phyloP scores from a whole-genome alignment of 2,888 invertebrate genomes.

The Schrankia costaestrigalis region DNA sequence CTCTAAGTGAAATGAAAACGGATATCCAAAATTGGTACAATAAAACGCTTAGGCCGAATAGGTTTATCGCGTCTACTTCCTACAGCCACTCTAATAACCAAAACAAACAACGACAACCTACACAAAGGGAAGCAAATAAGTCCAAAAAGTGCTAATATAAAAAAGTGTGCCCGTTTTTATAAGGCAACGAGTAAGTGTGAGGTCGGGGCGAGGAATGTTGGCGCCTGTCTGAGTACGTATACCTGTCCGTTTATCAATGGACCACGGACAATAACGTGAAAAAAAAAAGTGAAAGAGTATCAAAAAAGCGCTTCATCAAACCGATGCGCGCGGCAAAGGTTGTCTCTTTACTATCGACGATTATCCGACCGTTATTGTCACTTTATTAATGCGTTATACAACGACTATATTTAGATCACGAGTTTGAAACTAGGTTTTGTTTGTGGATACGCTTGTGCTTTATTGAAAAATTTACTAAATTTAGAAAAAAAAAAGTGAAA shows the following conservation, averaged over 20 bases:
- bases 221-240: slow-evolving; percentile 81
- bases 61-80: slow-evolving; percentile 77
- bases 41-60: slow-evolving; percentile 78
- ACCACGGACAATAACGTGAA: slow-evolving; percentile 70
- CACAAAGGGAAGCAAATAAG: slow-evolving; percentile 76
- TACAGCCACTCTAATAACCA: slow-evolving; percentile 75
- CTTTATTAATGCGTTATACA: slow-evolving; percentile 24
- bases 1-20: slow-evolving; percentile 55
- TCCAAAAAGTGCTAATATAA: slow-evolving; percentile 77
- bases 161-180: slow-evolving; percentile 78
- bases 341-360: slow-evolving; percentile 50
- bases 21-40: slow-evolving; percentile 75
- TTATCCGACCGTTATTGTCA: slow-evolving; percentile 36
- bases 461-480: too few species aligned
- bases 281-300: slow-evolving; percentile 63
- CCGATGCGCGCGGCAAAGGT: slow-evolving; percentile 72
- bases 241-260: slow-evolving; percentile 81
- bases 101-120: slow-evolving; percentile 74
- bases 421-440: neutral
- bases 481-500: slow-evolving; percentile 61
- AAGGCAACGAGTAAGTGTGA: slow-evolving; percentile 76
- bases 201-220: slow-evolving; percentile 80
- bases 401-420: slow-evolving; percentile 26
- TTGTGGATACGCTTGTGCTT: neutral
- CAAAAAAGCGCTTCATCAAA: slow-evolving; percentile 78